phyloP scores from a whole-genome alignment of 2,888 invertebrate genomes.

The Cataglyphis rosenhaueri region DNA sequence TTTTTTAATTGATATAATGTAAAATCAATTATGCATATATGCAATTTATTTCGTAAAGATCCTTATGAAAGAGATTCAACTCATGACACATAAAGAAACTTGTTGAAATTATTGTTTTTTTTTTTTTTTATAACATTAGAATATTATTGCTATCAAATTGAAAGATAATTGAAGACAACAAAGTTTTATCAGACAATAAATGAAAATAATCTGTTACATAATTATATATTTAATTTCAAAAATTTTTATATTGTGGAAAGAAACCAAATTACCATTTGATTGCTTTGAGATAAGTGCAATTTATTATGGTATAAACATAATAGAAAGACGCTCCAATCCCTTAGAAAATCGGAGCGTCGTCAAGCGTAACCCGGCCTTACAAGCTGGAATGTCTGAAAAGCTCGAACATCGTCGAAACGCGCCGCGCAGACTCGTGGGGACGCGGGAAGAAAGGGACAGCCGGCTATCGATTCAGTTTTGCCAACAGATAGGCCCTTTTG shows the following conservation, averaged over 20 bases:
- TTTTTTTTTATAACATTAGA: not conserved
- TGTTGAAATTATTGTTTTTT: too few species aligned
- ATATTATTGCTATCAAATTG: not conserved
- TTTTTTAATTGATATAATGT: not conserved
- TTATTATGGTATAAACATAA: not conserved
- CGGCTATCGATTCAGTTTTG: slow-evolving; percentile 82
- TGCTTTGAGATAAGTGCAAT: not conserved
- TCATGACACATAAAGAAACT: not conserved
- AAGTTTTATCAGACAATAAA: too few species aligned
- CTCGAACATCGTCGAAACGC: slow-evolving; percentile 55
- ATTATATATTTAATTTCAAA: not conserved
- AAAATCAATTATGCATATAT: not conserved
- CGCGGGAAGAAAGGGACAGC: slow-evolving; percentile 76
- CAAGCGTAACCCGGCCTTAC: slow-evolving; percentile 69
- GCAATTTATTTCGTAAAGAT: too few species aligned
- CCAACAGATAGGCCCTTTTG: slow-evolving; percentile 76
- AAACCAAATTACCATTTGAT: not conserved
- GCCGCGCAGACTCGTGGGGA: slow-evolving; percentile 74
- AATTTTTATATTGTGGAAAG: not conserved
- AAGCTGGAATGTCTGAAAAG: slow-evolving; percentile 73
- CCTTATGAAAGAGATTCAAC: not conserved
- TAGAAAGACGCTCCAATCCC: too few species aligned
- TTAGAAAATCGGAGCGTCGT: not conserved
- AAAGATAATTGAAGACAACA: too few species aligned
- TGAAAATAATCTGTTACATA: too few species aligned